These are phyloP conservation scores for Notocelia uddmanniana DNA, from an alignment of 2,888 invertebrate species.

Conservation along the genomic window DNA sequence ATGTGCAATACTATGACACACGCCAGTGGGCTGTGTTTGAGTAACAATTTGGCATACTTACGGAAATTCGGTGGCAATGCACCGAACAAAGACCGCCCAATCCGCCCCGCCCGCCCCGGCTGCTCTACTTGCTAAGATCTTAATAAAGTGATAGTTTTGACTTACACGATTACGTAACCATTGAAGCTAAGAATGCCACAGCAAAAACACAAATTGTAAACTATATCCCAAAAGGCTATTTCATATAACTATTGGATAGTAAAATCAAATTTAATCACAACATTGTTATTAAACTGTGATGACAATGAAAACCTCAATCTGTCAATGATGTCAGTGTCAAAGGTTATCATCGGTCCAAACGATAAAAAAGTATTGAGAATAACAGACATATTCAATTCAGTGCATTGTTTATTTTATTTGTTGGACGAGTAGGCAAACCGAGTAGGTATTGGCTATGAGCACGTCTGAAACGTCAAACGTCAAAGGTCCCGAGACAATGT, in stretches of 20 bases:
- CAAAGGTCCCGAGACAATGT: no score
- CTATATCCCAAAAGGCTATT: background rate
- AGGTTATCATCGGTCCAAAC: constrained; percentile 21
- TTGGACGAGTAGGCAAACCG: no score
- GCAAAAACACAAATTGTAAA: background rate
- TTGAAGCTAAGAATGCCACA: background rate
- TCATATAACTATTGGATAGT: background rate
- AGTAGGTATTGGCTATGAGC: no score
- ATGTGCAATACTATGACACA: no score
- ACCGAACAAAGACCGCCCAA: no score
- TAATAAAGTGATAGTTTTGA: background rate
- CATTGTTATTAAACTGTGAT: background rate
- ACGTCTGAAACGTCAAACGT: no score
- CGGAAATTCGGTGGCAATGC: no score
- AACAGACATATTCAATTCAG: background rate
- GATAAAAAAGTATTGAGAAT: constrained; percentile 4
- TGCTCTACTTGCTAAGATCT: background rate
- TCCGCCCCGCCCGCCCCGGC: no score
- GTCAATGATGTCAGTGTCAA: constrained; percentile 7
- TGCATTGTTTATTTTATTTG: no score
- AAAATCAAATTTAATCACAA: background rate
- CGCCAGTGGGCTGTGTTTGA: no score
- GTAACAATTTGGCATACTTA: no score
- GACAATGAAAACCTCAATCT: constrained; percentile 5
- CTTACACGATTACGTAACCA: background rate